Base-by-base conservation (phyloP, 2,113 vertebrate genomes). In the Rhinolophus sinicus region DNA sequence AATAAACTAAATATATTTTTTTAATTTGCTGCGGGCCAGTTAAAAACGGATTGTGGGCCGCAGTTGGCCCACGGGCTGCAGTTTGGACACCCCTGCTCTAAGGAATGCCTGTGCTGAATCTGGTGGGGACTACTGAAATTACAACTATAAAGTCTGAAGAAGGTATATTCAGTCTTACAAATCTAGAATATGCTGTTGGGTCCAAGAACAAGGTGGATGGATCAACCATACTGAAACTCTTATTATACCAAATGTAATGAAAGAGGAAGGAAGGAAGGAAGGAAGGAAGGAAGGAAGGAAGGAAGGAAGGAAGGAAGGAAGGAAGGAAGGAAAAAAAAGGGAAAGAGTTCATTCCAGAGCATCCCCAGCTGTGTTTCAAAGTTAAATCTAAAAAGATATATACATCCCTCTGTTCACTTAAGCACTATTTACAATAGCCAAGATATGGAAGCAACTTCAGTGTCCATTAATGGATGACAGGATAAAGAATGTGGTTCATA, bases 261-360 rank as follows among this genome's bases (percentile, higher is more conserved):
- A 30, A 21, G 8, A 54, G 47, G 8, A 18, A 54, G 40, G 8
- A 11, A 33, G 40, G 8, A 22, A n/a, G 18, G 24, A 9, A 52
- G 24, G 38, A 15, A 3, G 5, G 8, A 6, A 4, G 8, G 13
- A 16, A 15, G 21, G 33, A 8, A 8, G 15, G 33, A 14, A 76
- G 14, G 30, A 38, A 38, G 6, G 24, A 8, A 33, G 33, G 15
- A 12, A 40, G 2, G 35, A 0, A 62, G n/a, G 40, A 4, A 6
- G 2, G 26, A 1, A 67, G 30, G 10, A 1, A 24, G 18, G 24
- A 22, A 52, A 12, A 28, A 11, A 3, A 4, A 11, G 9, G 52
- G 22, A 52, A 10, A 10, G 10, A 30, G 28, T 7, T 13, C 9
- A 24, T 8, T n/a, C 35, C 3, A 14, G 22, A 47, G 28, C 21